Conservation (phyloP, 2,797 vertebrate genomes). For the Potorous gilbertii region DNA sequence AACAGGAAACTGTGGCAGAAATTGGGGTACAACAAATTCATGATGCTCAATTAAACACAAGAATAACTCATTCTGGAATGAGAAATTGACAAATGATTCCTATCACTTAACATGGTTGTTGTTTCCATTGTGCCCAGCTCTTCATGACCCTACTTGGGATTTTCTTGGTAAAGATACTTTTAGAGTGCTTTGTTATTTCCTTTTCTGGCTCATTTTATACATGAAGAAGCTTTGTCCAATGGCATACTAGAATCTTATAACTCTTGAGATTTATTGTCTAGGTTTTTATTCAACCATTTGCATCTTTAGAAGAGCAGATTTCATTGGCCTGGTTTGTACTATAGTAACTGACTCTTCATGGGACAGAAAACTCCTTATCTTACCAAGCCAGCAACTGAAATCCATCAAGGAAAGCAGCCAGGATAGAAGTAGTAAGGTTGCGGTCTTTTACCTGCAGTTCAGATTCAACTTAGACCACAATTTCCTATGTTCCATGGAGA, state of each 20-base stretch:
- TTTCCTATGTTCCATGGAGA: constrained; percentile 56
- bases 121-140: not conserved
- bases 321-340: not conserved
- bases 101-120: not conserved
- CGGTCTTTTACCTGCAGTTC: constrained; percentile 59
- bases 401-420: constrained; percentile 62
- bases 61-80: not conserved
- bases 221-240: not conserved
- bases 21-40: not conserved
- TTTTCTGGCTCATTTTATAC: not conserved
- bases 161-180: no score
- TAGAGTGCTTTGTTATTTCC: not conserved
- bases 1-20: not conserved
- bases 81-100: not conserved
- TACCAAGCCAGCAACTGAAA: constrained; percentile 23
- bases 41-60: not conserved
- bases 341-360: not conserved
- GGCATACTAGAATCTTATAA: not conserved
- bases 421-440: constrained; percentile 64
- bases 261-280: not conserved
- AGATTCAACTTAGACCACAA: constrained; percentile 57
- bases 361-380: constrained; percentile 13
- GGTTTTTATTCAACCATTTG: not conserved
- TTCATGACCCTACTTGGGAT: not conserved
- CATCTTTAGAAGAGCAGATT: not conserved